Percentiles rank a stretch among this genome's conserved stretches.
These are phyloP conservation scores for Dendrophyllia cribrosa DNA, from an alignment of 64 coral and sea anemone genomes.

Conservation along the genomic window DNA sequence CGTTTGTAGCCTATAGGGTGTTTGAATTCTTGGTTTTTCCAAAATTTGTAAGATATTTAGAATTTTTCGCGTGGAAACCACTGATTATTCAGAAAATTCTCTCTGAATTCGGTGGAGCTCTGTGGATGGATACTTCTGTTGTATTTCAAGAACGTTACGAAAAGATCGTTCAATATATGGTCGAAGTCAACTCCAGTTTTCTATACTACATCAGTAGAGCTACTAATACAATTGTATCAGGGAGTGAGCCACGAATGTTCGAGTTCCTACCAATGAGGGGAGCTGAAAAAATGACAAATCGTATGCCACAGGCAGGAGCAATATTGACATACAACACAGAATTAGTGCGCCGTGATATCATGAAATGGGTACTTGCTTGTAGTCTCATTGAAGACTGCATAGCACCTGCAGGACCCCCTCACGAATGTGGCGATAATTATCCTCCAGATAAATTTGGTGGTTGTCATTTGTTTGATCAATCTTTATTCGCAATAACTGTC, in stretches of 20 bases:
- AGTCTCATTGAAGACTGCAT: constrained; percentile 54
- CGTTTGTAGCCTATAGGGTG: constrained; percentile 32
- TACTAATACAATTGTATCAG: not conserved
- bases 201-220: constrained; percentile 14
- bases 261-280: constrained; percentile 33
- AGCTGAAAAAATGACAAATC: not conserved
- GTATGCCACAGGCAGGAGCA: constrained; percentile 19
- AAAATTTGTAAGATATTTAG: constrained; percentile 19
- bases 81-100: constrained; percentile 43
- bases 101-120: constrained; percentile 38
- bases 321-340: constrained; percentile 40
- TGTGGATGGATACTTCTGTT: constrained; percentile 36
- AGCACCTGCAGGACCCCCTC: constrained; percentile 10
- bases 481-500: constrained; percentile 26
- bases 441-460: constrained; percentile 31
- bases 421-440: constrained; percentile 13
- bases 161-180: constrained; percentile 29
- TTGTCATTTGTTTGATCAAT: constrained; percentile 50
- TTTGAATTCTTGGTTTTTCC: constrained; percentile 44
- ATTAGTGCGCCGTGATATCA: constrained; percentile 18
- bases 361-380: constrained; percentile 53
- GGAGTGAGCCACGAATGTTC: constrained; percentile 19
- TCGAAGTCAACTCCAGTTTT: constrained; percentile 22
- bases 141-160: constrained; percentile 20
- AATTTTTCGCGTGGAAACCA: constrained; percentile 39